Percentiles rank a stretch among this genome's conserved stretches.
phyloP scores from a whole-genome alignment of 1,140 invertebrate species.

The Sitophilus oryzae region DNA sequence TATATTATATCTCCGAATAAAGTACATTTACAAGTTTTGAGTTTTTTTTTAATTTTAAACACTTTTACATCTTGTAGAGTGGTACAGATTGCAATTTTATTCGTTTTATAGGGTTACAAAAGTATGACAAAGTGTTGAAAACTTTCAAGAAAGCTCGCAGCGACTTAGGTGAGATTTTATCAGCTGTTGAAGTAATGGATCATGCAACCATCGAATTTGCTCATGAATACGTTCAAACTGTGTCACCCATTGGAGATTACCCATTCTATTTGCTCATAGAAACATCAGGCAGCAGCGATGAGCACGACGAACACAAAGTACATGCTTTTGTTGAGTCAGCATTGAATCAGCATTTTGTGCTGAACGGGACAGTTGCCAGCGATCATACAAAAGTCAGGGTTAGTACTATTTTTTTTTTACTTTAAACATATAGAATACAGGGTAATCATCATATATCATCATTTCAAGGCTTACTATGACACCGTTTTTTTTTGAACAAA shows the following conservation, averaged over 20 bases:
- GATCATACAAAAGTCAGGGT: conserved; percentile 64
- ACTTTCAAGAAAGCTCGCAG: conserved; percentile 66
- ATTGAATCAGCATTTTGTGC: conserved; percentile 63
- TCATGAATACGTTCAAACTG: conserved; percentile 54
- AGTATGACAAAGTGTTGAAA: conserved; percentile 70
- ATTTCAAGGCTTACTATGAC: neutral
- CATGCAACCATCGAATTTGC: conserved; percentile 55
- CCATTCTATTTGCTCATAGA: conserved; percentile 90
- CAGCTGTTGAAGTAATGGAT: conserved; percentile 92
- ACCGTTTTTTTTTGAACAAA: neutral
- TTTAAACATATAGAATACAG: too few relatives aligned
- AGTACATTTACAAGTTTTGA: neutral
- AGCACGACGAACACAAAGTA: conserved; percentile 84
- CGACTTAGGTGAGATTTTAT: conserved; percentile 81
- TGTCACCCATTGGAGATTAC: conserved; percentile 56
- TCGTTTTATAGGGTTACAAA: conserved; percentile 56
- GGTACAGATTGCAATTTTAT: neutral
- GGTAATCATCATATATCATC: conserved; percentile 1
- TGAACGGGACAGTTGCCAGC: conserved; percentile 76
- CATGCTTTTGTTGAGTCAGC: conserved; percentile 67
- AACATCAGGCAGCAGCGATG: conserved; percentile 74
- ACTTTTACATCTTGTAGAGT: neutral
- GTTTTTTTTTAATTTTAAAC: neutral
- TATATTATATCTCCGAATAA: too few relatives aligned
- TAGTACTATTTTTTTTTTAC: conserved; percentile 5